Evolutionary conservation across 2,113 vertebrate genomes (phyloP), one percentile per base, ranked within the genome.

Genomic region (Pholis gunnellus): DNA sequence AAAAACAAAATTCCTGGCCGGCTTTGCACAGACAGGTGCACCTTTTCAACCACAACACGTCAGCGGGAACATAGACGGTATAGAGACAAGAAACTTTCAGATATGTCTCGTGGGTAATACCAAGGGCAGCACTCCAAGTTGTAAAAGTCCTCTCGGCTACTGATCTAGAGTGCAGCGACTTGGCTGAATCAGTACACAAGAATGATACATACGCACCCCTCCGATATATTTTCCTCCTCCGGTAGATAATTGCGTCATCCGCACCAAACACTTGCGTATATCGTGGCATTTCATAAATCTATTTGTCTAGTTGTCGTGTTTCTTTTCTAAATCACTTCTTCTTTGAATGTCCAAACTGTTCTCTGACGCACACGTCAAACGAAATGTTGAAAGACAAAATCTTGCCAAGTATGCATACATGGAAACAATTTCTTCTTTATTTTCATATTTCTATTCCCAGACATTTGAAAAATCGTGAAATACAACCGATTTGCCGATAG

Each of bases 311-410:
- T 40, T 60, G 46, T 79, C 34, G 27, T 82, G 59, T 46, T 36
- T 76, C 22, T 38, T 72, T 50, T 65, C 42, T 87, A 85, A 87
- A 90, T 87, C 74, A 72, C 29, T n/a, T 69, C 6, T 67, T 76
- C 14, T 31, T 76, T 20, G 18, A 75, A 46, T 36, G 59, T 34
- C 36, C 36, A 75, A 61, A 66, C 46, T 69, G 40, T 64, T 29
- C 67, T 40, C 57, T 61, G 76, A 79, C 2, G 42, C 42, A 61
- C 22, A 57, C 0, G 31, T 81, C 70, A 79, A 78, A 72, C 9
- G 0, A 44, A 36, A 56, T 27, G 44, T 25, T 79, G 34, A 79
- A 61, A 67, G 64, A 78, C 9, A 10, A 66, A 61, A 50, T 42
- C 38, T 54, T 72, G 61, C 84, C 59, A 84, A 81, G 56, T 77